phyloP scores from a whole-genome alignment of 2,113 vertebrate species.

The Hyaena hyaena region DNA sequence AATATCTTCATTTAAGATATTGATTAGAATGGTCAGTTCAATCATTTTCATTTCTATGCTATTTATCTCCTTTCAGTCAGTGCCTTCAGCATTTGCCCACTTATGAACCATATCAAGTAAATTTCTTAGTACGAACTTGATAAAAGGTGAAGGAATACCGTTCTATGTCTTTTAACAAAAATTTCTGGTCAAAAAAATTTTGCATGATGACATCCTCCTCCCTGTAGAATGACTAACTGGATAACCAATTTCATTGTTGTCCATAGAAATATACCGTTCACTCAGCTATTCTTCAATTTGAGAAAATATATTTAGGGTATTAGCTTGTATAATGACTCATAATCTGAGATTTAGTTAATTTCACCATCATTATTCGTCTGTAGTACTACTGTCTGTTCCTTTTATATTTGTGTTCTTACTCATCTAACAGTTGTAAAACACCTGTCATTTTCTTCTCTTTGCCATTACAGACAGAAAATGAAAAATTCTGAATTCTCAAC shows the following conservation, averaged over 20 bases:
- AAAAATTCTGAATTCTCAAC: not conserved
- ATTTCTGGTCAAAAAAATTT: not conserved
- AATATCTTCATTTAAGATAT: conserved; percentile 12
- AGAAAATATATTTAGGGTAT: not conserved
- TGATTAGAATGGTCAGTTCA: not conserved
- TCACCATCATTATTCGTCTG: not conserved
- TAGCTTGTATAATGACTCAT: not conserved
- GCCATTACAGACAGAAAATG: not conserved
- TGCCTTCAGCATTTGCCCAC: not conserved
- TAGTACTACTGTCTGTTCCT: not conserved
- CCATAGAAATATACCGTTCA: not conserved
- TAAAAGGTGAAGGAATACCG: not conserved
- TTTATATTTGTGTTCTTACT: not conserved
- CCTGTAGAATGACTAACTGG: not conserved
- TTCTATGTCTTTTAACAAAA: not conserved
- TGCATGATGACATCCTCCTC: not conserved
- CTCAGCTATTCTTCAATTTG: not conserved
- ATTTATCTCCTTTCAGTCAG: not conserved
- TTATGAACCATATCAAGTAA: not conserved
- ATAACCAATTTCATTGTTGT: not conserved
- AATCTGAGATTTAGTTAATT: not conserved
- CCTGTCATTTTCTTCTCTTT: conserved; percentile 23
- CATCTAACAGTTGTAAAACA: not conserved
- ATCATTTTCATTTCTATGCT: not conserved
- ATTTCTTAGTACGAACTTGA: not conserved